Evolutionary conservation across 2,113 vertebrate genomes (phyloP).

Genomic region (Speoplatyrhinus poulsoni): DNA sequence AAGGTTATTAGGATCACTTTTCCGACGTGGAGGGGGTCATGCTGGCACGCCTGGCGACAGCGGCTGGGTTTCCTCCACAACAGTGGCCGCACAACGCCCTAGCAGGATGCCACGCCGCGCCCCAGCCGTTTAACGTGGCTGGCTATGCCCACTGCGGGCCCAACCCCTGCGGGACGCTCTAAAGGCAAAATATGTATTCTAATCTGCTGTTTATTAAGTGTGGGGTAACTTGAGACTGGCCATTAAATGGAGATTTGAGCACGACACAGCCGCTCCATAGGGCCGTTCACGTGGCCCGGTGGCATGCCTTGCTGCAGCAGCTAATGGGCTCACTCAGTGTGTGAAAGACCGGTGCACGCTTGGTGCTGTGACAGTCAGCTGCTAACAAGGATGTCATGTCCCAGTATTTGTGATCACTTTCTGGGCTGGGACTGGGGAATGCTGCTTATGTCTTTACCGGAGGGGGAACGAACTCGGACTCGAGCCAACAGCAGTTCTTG

Average conservation of each 20-base stretch:
- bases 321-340: constrained; percentile 74
- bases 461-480: constrained; percentile 34
- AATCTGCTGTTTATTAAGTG: constrained; percentile 96
- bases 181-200: constrained; percentile 86
- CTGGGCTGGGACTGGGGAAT: constrained; percentile 37
- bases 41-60: constrained; percentile 55
- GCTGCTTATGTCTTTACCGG: constrained; percentile 52
- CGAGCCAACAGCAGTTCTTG: constrained; percentile 61
- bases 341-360: constrained; percentile 72
- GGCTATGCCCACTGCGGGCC: constrained; percentile 80
- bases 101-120: constrained; percentile 52
- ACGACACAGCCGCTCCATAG: constrained; percentile 70
- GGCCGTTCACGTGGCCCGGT: constrained; percentile 71
- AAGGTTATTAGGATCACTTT: constrained; percentile 72
- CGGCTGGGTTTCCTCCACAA: constrained; percentile 37
- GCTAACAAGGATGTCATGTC: constrained; percentile 60
- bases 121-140: constrained; percentile 81
- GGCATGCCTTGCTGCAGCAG: constrained; percentile 69
- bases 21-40: constrained; percentile 60
- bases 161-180: constrained; percentile 78
- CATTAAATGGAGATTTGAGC: constrained; percentile 96
- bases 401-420: constrained; percentile 51
- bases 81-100: constrained; percentile 50
- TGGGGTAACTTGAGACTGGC: constrained; percentile 88
- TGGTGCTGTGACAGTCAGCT: constrained; percentile 55